These are phyloP conservation scores for Lacanobia wlatinum DNA, from an alignment of 2,888 invertebrate genomes.

Conservation along the genomic window DNA sequence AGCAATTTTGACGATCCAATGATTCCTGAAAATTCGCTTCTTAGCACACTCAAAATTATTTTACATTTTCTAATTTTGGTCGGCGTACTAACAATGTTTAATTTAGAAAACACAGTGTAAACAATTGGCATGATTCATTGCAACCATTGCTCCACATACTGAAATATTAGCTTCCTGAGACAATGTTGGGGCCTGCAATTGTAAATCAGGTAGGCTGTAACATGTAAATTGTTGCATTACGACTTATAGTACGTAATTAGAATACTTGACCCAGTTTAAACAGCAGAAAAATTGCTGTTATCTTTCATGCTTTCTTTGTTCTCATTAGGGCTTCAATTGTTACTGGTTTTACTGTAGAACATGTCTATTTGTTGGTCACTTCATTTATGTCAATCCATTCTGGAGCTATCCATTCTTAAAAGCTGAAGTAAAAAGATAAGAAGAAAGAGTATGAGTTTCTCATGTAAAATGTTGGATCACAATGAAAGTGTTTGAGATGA, in stretches of 20 bases:
- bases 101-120: conserved; percentile 74
- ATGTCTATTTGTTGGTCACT: background rate
- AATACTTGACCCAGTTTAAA: background rate
- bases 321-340: background rate
- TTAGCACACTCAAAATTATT: conserved; percentile 45
- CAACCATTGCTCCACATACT: conserved; percentile 77
- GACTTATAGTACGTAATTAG: conserved; percentile 20
- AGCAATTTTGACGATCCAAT: background rate
- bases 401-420: background rate
- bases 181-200: conserved; percentile 64
- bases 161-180: conserved; percentile 71
- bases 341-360: background rate
- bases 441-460: conserved; percentile 13
- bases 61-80: conserved; percentile 69
- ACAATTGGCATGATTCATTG: conserved; percentile 80
- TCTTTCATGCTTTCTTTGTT: background rate
- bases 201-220: conserved; percentile 56
- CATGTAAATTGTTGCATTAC: conserved; percentile 7
- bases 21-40: conserved; percentile 21
- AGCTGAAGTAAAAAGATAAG: background rate
- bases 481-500: conserved; percentile 20
- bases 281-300: background rate
- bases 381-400: conserved; percentile 11
- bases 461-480: conserved; percentile 10
- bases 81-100: conserved; percentile 75